phyloP scores from a whole-genome alignment of 2,113 vertebrate genomes.

The Syngnathus scovelli region DNA sequence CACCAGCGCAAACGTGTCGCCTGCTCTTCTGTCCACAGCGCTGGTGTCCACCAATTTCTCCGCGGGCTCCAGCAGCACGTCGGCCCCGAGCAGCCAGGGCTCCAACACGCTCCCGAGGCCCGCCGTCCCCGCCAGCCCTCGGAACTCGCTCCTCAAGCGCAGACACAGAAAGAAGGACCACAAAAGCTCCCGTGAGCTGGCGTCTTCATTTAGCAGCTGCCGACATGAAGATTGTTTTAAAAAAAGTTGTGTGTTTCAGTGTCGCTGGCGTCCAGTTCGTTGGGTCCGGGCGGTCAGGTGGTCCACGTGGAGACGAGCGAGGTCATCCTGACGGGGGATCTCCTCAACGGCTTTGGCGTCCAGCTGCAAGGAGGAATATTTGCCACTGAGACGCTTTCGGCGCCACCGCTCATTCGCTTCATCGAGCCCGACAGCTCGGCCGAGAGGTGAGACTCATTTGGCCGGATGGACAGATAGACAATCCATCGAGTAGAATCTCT shows the following conservation, averaged over 20 bases:
- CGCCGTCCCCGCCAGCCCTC: constrained; percentile 86
- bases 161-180: constrained; percentile 88
- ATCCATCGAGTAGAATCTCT: constrained; percentile 35
- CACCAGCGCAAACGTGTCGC: no score
- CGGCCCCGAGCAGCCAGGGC: constrained; percentile 82
- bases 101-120: constrained; percentile 84
- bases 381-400: constrained; percentile 90
- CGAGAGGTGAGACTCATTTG: constrained; percentile 78
- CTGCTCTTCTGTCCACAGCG: constrained; percentile 59
- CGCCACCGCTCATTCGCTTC: constrained; percentile 89
- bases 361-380: constrained; percentile 98
- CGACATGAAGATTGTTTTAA: no score
- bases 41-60: constrained; percentile 89
- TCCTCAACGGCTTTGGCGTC: constrained; percentile 91
- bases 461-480: no score
- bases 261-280: constrained; percentile 87
- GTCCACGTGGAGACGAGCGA: constrained; percentile 91
- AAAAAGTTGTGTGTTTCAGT: constrained; percentile 55
- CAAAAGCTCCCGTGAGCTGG: constrained; percentile 83
- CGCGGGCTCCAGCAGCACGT: constrained; percentile 78
- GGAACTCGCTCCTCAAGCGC: constrained; percentile 85
- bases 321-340: constrained; percentile 85
- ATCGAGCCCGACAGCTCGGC: constrained; percentile 97
- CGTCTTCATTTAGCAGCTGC: not conserved
- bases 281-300: constrained; percentile 93